Evolutionary conservation across 1,140 invertebrate species (phyloP).

Genomic region (Oedothorax gibbosus): DNA sequence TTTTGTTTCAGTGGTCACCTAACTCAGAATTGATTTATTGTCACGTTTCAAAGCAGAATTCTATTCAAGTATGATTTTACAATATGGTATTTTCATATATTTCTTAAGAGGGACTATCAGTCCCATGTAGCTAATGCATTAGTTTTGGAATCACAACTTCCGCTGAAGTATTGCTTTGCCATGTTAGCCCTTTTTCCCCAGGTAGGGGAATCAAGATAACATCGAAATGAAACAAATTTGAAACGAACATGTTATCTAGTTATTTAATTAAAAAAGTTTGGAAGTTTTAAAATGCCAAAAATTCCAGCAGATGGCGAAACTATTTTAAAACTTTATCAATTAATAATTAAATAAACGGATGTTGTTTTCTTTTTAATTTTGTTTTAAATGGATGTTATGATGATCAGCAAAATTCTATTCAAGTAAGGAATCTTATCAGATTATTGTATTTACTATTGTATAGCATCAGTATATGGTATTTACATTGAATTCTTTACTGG

Average conservation of each 20-base stretch:
- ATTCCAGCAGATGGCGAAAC: no score
- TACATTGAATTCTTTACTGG: background rate
- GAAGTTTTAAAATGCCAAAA: no score
- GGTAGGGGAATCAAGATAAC: no score
- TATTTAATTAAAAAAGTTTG: no score
- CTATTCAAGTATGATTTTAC: conserved; percentile 5
- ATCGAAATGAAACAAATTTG: no score
- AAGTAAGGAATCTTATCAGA: background rate
- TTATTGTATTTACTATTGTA: background rate
- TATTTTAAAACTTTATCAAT: no score
- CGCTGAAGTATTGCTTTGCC: no score
- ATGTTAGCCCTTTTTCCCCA: no score
- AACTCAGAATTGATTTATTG: conserved; percentile 34
- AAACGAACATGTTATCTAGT: no score
- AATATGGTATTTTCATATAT: background rate
- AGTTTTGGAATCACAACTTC: no score
- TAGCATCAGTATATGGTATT: background rate
- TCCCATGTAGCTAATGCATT: no score
- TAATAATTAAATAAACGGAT: background rate
- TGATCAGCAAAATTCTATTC: background rate
- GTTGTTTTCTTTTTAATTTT: background rate
- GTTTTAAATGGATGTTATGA: background rate
- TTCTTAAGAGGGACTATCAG: no score
- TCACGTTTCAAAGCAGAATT: background rate
- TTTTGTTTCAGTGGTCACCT: conserved; percentile 21